Conservation (phyloP, 2,888 invertebrate species). For the Drosophila mayaguana region DNA sequence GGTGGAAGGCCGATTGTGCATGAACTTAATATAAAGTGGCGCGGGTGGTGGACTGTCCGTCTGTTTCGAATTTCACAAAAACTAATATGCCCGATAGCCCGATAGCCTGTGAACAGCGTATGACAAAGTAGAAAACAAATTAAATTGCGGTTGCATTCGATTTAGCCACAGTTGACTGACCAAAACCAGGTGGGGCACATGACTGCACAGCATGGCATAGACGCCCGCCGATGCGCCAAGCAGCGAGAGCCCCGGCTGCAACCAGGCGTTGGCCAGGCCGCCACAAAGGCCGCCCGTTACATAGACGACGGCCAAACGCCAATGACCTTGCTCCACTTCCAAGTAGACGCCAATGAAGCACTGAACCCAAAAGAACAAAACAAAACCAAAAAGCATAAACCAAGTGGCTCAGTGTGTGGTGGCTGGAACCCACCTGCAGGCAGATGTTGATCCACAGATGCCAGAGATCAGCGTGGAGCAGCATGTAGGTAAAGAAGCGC, state of each 20-base stretch:
- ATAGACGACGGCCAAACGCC: slow-evolving; percentile 90
- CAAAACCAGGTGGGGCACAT: slow-evolving; percentile 93
- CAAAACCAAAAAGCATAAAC: not conserved
- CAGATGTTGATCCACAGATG: slow-evolving; percentile 92
- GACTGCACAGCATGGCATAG: slow-evolving; percentile 94
- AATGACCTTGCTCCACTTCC: slow-evolving; percentile 91
- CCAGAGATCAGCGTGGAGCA: slow-evolving; percentile 91
- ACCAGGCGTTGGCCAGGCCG: slow-evolving; percentile 90
- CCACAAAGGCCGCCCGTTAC: slow-evolving; percentile 91
- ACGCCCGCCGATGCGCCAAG: slow-evolving; percentile 96
- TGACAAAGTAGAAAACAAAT: slow-evolving; percentile 4
- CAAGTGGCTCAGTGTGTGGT: slow-evolving; percentile 1
- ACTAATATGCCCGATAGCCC: not conserved
- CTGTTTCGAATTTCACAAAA: not conserved
- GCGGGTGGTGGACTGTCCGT: too few relatives aligned
- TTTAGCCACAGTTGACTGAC: slow-evolving; percentile 84
- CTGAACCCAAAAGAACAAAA: slow-evolving; percentile 40
- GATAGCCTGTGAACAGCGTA: slow-evolving; percentile 7
- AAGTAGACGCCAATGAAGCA: slow-evolving; percentile 85
- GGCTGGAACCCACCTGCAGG: slow-evolving; percentile 86
- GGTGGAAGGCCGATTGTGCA: too few relatives aligned
- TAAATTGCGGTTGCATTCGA: slow-evolving; percentile 57
- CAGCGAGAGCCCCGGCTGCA: slow-evolving; percentile 91
- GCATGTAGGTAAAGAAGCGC: slow-evolving; percentile 92
- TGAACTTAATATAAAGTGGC: too few relatives aligned